Evolutionary conservation across 2,888 invertebrate species (phyloP).

Genomic region (Andrena haemorrhoa): DNA sequence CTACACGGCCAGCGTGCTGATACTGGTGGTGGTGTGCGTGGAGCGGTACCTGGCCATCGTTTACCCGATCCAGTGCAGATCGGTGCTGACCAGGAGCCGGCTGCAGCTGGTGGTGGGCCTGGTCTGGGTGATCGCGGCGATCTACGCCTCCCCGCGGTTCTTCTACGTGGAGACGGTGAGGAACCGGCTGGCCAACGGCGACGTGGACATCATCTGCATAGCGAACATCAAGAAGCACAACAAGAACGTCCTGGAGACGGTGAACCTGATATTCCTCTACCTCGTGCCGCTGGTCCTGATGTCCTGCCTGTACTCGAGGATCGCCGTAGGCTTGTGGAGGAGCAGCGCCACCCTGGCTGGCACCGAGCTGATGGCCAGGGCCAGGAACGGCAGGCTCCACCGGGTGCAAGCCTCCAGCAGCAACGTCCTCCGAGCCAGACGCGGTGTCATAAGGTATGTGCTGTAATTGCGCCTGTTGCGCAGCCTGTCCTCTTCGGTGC

Average conservation of each 20-base stretch:
- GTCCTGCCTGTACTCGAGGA: conserved; percentile 89
- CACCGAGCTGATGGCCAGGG: conserved; percentile 71
- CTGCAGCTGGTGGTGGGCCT: conserved; percentile 91
- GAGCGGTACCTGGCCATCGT: conserved; percentile 95
- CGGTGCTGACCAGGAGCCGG: conserved; percentile 91
- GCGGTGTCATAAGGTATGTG: conserved; percentile 90
- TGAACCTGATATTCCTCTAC: conserved; percentile 94
- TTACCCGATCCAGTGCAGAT: conserved; percentile 93
- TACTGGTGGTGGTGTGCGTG: conserved; percentile 94
- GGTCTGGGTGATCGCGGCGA: conserved; percentile 93
- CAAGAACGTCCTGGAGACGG: conserved; percentile 91
- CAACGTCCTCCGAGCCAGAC: conserved; percentile 91
- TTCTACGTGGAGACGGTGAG: conserved; percentile 93
- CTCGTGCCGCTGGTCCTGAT: conserved; percentile 93
- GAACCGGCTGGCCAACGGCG: conserved; percentile 87
- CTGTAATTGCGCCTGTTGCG: background rate
- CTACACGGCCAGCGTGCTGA: conserved; percentile 95
- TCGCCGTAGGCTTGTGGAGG: conserved; percentile 94
- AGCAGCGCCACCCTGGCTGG: conserved; percentile 84
- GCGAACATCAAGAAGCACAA: conserved; percentile 91
- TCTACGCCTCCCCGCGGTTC: conserved; percentile 94
- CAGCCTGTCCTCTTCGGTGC: background rate
- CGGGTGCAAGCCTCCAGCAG: conserved; percentile 90
- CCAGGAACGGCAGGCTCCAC: conserved; percentile 78
- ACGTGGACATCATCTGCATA: conserved; percentile 90